These are phyloP conservation scores for Ctenomys sociabilis DNA, from an alignment of 2,113 vertebrate genomes.

Conservation along the genomic window DNA sequence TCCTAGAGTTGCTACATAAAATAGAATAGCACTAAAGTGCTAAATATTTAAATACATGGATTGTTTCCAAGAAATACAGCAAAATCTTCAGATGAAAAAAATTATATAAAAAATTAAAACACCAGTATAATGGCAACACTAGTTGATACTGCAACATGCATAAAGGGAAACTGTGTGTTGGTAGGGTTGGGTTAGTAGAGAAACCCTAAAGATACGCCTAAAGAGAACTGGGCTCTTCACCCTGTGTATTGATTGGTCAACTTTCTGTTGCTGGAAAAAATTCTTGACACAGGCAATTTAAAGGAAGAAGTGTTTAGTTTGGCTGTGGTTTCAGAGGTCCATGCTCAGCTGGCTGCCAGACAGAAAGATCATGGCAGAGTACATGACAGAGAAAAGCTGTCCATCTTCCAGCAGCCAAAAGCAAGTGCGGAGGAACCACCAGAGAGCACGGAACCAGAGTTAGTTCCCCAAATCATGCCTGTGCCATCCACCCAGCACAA, in stretches of 20 bases:
- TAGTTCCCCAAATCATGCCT: background rate
- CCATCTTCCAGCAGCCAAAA: background rate
- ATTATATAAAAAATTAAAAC: background rate
- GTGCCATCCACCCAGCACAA: background rate
- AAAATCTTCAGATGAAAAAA: conserved; percentile 24
- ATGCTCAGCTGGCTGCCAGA: background rate
- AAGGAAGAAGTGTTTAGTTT: background rate
- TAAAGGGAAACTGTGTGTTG: background rate
- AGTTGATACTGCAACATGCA: background rate
- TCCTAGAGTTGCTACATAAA: background rate
- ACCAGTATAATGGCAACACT: background rate
- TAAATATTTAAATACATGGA: background rate
- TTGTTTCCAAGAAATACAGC: conserved; percentile 2
- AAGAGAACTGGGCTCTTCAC: background rate
- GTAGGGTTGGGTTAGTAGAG: background rate
- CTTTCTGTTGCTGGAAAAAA: background rate
- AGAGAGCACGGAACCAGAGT: background rate
- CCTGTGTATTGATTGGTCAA: background rate
- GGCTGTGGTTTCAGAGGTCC: background rate
- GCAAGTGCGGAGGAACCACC: background rate
- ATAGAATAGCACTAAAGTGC: background rate
- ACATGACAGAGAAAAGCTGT: background rate
- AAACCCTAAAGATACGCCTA: background rate
- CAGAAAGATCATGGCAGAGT: background rate
- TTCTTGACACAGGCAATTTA: background rate